These are phyloP conservation scores for Phenganax stokvisi DNA, from an alignment of 92 coral and sea anemone species.

Conservation along the genomic window DNA sequence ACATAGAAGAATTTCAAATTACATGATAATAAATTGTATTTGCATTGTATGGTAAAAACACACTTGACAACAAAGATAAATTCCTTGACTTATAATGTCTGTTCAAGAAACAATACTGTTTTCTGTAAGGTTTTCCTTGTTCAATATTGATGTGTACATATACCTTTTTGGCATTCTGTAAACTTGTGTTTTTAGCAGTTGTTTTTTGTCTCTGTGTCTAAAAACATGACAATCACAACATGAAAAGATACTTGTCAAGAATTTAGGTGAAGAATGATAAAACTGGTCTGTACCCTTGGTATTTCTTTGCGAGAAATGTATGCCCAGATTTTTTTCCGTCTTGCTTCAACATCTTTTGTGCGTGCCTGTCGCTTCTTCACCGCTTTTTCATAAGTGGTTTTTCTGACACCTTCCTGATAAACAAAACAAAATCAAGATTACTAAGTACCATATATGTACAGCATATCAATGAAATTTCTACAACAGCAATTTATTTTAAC, in stretches of 20 bases:
- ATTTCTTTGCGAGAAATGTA: constrained; percentile 83
- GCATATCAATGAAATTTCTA: not conserved
- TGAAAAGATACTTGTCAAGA: not conserved
- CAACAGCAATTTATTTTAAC: not conserved
- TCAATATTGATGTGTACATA: not conserved
- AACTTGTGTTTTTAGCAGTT: constrained; percentile 86
- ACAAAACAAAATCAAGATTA: not conserved
- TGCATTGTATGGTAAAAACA: not conserved
- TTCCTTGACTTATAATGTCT: too few species aligned
- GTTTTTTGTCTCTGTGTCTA: constrained; percentile 94
- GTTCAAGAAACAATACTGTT: too few species aligned
- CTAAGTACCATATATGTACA: too few species aligned
- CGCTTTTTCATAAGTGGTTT: constrained; percentile 65
- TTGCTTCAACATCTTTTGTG: constrained; percentile 87
- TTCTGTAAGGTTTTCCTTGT: not conserved
- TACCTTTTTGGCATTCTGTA: constrained; percentile 95
- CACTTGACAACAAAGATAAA: too few species aligned
- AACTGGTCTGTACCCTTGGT: constrained; percentile 67
- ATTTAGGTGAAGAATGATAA: not conserved
- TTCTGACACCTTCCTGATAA: constrained; percentile 61
- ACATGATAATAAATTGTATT: not conserved
- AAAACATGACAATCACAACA: not conserved
- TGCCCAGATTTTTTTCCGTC: constrained; percentile 84
- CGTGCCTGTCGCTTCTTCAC: constrained; percentile 67
- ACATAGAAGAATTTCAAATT: not conserved